Evolutionary conservation across 2,797 vertebrate genomes (phyloP).

Genomic region (Thalassophryne amazonica): DNA sequence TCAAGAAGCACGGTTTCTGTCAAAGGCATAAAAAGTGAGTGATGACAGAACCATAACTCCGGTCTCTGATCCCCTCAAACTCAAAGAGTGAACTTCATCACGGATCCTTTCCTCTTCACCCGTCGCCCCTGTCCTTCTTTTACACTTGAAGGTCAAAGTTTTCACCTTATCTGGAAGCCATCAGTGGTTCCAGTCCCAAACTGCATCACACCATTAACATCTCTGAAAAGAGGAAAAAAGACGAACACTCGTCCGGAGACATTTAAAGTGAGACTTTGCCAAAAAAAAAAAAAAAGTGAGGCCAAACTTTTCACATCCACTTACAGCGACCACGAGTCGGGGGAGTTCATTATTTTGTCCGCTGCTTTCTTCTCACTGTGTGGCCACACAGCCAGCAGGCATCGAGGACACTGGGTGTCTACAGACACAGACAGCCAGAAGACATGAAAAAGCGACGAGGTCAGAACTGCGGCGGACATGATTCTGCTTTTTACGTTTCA

Average conservation of each 20-base stretch:
- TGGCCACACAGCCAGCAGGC: slow-evolving; percentile 63
- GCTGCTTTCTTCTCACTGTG: slow-evolving; percentile 75
- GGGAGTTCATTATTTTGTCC: slow-evolving; percentile 70
- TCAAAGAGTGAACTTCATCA: slow-evolving; percentile 27
- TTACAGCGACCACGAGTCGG: slow-evolving; percentile 40
- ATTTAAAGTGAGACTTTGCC: slow-evolving; percentile 63
- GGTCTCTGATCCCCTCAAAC: slow-evolving; percentile 26
- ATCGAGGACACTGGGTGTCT: slow-evolving; percentile 57
- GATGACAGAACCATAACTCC: slow-evolving; percentile 15
- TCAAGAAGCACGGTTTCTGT: too few species aligned
- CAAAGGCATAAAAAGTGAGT: slow-evolving; percentile 22
- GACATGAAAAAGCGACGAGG: slow-evolving; percentile 22
- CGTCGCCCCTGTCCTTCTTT: slow-evolving; percentile 45
- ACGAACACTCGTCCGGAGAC: slow-evolving; percentile 12
- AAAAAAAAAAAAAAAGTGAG: too few species aligned
- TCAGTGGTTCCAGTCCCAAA: slow-evolving; percentile 70
- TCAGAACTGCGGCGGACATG: slow-evolving; percentile 45
- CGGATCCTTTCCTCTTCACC: slow-evolving; percentile 31
- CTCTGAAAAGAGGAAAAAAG: slow-evolving; percentile 15
- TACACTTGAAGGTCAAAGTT: slow-evolving; percentile 67
- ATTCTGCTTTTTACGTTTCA: slow-evolving; percentile 38
- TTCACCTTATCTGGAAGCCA: slow-evolving; percentile 78
- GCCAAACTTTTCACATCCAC: slow-evolving; percentile 66
- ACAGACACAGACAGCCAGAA: slow-evolving; percentile 59
- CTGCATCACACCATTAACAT: slow-evolving; percentile 63